Evolutionary conservation across 2,797 vertebrate species (phyloP), one percentile per base, ranked within the genome.

Genomic region (Alauda arvensis): DNA sequence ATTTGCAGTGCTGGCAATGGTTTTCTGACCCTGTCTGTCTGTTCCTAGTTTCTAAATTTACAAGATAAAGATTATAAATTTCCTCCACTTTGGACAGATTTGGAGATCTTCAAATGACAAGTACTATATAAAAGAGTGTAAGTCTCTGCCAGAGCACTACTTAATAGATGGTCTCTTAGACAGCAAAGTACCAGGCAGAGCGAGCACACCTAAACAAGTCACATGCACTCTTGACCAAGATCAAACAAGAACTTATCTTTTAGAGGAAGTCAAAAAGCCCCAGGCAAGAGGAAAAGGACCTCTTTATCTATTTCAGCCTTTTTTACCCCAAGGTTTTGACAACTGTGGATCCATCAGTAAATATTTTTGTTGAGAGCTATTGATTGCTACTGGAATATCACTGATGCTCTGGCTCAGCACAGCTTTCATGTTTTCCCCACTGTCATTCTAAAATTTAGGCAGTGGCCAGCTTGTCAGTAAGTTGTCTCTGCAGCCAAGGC

Each of bases 51-150:
- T 83, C 62, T 80, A 87, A 91, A 90, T 82, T 90, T 90, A 81
- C 23, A 74, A 84, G 84, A 85, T 9, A 78, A 85, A 81, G 65
- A 83, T 85, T 31, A 89, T 77, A 93, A 80, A 86, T 91, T 89
- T 92, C 78, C 78, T 78, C 67, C 60, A 48, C 77, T 93, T 90
- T 62, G 55, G 67, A 88, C 74, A 83, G 79, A 88, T 90, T 90
- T 89, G 67, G 88, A 92, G 77, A 87, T 88, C 75, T 89, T 82
- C 77, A 92, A 68, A 82, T 84, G 83, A 77, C 87, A 93, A 87
- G 46, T 40, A 61, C 65, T 87, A 34, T 42, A 86, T 55, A 87
- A 91, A 93, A 89, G 46, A 81, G 43, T 21, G 0, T 12, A 92
- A 81, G 40, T 45, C 88, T 77, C 75, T 92, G 83, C 77, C 87